Evolutionary conservation across 2,113 vertebrate species (phyloP).

Genomic region (Hepsetus odoe): DNA sequence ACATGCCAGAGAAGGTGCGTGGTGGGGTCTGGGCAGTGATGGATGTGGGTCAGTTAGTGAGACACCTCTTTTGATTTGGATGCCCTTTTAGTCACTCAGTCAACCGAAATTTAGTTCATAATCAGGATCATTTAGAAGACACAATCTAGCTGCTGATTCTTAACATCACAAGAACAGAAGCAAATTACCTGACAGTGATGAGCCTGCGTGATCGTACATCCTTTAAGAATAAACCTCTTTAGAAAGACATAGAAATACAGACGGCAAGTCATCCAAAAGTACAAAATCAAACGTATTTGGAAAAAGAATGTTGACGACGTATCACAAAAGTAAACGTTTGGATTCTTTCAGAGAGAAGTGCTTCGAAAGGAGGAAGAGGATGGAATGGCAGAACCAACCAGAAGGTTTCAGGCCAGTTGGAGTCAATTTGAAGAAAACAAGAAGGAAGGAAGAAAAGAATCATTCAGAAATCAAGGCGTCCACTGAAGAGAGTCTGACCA

Average conservation of each 20-base stretch:
- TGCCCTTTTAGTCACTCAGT: too few relatives aligned
- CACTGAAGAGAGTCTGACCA: constrained; percentile 37
- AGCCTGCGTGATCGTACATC: not conserved
- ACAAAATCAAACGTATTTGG: constrained; percentile 18
- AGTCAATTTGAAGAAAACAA: constrained; percentile 14
- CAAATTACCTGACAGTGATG: too few relatives aligned
- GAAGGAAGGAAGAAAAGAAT: constrained; percentile 2
- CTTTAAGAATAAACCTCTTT: not conserved
- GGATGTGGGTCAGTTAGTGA: too few relatives aligned
- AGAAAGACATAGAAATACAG: constrained; percentile 26
- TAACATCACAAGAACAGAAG: too few relatives aligned
- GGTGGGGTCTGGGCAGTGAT: too few relatives aligned
- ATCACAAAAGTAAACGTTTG: constrained; percentile 34
- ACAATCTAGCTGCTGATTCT: too few relatives aligned
- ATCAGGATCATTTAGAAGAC: too few relatives aligned
- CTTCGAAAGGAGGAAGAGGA: constrained; percentile 6
- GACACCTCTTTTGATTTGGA: too few relatives aligned
- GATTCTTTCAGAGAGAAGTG: not conserved
- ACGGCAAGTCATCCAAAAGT: not conserved
- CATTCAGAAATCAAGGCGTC: constrained; percentile 47
- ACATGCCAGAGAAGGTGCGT: too few relatives aligned
- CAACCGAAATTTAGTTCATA: too few relatives aligned
- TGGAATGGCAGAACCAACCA: constrained; percentile 13
- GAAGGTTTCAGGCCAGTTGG: not conserved
- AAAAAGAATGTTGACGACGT: constrained; percentile 36